Conservation (phyloP, 2,797 vertebrate genomes). For the Pseudotriccus pelzelni region DNA sequence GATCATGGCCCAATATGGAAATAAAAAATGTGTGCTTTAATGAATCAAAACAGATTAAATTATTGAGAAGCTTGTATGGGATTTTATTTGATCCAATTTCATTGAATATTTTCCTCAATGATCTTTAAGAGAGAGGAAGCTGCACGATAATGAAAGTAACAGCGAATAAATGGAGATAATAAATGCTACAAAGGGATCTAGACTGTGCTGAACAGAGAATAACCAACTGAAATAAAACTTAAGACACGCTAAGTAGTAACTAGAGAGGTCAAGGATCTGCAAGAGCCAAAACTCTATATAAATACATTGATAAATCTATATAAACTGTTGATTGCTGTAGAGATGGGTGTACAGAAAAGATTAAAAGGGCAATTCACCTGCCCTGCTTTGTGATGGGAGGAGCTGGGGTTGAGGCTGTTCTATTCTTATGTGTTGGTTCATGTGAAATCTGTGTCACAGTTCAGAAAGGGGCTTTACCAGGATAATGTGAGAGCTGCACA, state of each 20-base stretch:
- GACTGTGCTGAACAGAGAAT: not conserved
- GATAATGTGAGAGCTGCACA: not conserved
- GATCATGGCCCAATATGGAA: not conserved
- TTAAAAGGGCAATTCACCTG: not conserved
- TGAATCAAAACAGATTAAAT: constrained; percentile 31
- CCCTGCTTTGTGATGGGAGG: not conserved
- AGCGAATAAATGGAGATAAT: not conserved
- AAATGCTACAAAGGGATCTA: not conserved
- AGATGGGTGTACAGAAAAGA: not conserved
- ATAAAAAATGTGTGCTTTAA: not conserved
- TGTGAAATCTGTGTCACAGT: not conserved
- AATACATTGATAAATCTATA: no score
- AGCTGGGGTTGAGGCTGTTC: fast-evolving
- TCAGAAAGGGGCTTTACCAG: not conserved
- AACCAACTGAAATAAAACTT: not conserved
- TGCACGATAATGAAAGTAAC: not conserved
- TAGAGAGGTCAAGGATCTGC: not conserved
- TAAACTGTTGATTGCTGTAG: not conserved
- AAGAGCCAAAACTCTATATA: not conserved
- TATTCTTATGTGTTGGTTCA: not conserved
- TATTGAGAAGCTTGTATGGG: not conserved
- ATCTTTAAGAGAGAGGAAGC: not conserved
- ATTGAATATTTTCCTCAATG: not conserved
- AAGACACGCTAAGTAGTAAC: not conserved
- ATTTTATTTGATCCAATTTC: constrained; percentile 51